Base-by-base conservation (phyloP, 2,888 invertebrate genomes). In the Polydrusus cervinus region DNA sequence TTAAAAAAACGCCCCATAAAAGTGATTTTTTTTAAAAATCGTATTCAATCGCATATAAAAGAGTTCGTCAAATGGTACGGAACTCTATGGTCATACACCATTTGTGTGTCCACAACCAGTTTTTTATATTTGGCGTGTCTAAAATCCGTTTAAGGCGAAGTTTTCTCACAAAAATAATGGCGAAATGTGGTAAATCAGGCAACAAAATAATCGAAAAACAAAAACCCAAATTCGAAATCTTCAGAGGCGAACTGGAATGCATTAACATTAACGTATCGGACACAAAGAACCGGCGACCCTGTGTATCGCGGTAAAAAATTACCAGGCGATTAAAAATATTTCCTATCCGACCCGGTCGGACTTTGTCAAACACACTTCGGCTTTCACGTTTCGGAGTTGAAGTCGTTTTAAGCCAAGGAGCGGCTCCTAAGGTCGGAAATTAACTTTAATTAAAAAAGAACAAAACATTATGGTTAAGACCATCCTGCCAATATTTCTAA, bases 281-380 rank as follows among this genome's bases (percentile, higher is more conserved):
- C 62, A 45, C 71, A 71, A 71, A 65, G 71, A 55, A 57, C 61
- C 70, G 60, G 55, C 64, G 20, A 34, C 49, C 47, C 38, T 67
- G 55, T 71, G 69, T 47, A 60, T 62, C 43, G 34, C 66, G 72
- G 65, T 72, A 72, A 72, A 72, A 72, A 72, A 66, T 72, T 72
- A 66, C 72, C 45, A 51, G 11, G 13, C 72, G 72, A 72, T 72
- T 72, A 72, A 72, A 72, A 72, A 66, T 66, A 66, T 72, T 72
- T 72, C 80, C 80, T 71, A 60, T n/a, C 40, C 40, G 57, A 62
- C 40, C 25, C 74, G 78, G 78, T 78, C 61, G 64, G 73, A 74
- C 65, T 74, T 80, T 80, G 81, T 81, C 80, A 79, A 82, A 82
- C 82, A 82, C 79, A 78, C 76, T 77, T 82, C 80, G 81, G 81